Base-by-base conservation (phyloP, 2,113 vertebrate species). In the Rhinoptilus africanus region DNA sequence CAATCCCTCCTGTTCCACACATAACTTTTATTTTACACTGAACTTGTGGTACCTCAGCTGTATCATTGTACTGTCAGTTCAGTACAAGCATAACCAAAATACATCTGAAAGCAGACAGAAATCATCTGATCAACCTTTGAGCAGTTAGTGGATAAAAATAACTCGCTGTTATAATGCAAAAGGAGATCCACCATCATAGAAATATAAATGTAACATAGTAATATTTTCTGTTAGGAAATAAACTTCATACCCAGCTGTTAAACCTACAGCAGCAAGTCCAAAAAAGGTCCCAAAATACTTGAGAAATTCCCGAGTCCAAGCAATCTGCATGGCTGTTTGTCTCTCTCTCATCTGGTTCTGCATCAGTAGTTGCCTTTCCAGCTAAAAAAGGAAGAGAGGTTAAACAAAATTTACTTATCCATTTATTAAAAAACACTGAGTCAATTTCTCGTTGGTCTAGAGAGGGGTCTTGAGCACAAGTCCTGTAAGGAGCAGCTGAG, bases 331-430 rank as follows among this genome's bases (percentile, higher is more conserved):
- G 2, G 99, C 99, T 98, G 98, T 96, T 97, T 99, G 99, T 63
- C 99, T 98, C 96, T 99, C 98, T 57, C 98, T 98, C 98, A 99
- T 99, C 97, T 99, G 98, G 96, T 98, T 99, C 97, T 99, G 99
- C 98, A 99, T 98, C 45, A 98, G 37, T 73, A 99, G 97, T 96
- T 99, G 99, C 56, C 99, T 98, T 97, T 99, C 99, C 97, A 99
- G 88, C 99, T 99, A 71, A 76, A 45, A 51, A 82, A 63, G 23
- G 35, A 37, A 96, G 24, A 95, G 48, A 97, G 50, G 13, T 92
- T 89, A 80, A 76, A 91, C 3, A 87, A 94, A 92, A 88, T 64
- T 16, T 75, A 66, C 27, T 87, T 24, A 88, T 16, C 57, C 9
- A 73, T 77, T 74, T 75, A 82, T 96, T 89, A 86, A 64, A 32